Base-by-base conservation (phyloP, 2,797 vertebrate genomes). In the Numenius phaeopus region DNA sequence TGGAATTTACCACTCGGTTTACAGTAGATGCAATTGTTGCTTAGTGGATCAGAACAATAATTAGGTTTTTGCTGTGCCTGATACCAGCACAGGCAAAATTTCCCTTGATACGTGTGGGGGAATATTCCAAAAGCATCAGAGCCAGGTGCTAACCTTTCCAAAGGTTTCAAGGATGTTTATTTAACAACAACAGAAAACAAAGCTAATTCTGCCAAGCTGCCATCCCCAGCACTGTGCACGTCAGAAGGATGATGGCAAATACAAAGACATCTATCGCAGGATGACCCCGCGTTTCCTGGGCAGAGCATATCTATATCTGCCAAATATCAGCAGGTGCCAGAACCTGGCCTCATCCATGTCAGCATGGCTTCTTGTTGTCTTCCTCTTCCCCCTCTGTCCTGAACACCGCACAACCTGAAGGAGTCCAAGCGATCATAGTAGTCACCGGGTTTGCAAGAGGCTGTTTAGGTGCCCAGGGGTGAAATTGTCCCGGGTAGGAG, bases 11-110 rank as follows among this genome's bases (percentile, higher is more conserved):
- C 86, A 65, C 83, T 90, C 11, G 2, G 42, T 92, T 93, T 96
- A 96, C 94, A 96, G 95, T 96, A 95, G 91, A 95, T 79, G 70
- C 90, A 76, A 49, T 93, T 94, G 94, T 96, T 92, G 70, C 81
- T 95, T 27, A 44, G 83, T 42, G 69, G 40, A 71, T 87, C 76
- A 89, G 81, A 76, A 90, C 71, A 86, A 88, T 58, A 80, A 73
- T 59, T 40, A 71, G 62, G 44, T 47, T 69, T 94, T 78, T 84
- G 46, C 88, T 90, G 57, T 40, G 62, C 90, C 80, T 44, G 71
- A 27, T 39, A 27, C 11, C 64, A 89, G 46, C 67, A 52, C 11
- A 49, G 64, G 66, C 76, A 90, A 15, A 27, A 55, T 67, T 73
- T 70, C 83, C 88, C 71, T 92, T 91, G 83, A 5, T 39, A 37